phyloP scores from a whole-genome alignment of 2,113 vertebrate genomes.

The Marmota monax region DNA sequence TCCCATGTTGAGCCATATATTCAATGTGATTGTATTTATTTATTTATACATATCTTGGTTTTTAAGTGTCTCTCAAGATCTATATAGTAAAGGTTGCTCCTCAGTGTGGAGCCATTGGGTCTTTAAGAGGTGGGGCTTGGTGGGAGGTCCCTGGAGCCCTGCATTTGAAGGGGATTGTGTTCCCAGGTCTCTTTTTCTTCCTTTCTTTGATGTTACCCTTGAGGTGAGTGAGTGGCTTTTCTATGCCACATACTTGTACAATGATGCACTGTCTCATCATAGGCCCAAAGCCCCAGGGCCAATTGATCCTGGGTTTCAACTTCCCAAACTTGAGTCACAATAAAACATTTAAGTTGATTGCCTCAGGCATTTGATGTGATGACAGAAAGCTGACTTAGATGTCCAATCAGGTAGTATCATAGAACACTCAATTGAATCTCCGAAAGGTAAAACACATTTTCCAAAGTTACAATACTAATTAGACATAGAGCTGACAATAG shows the following conservation, averaged over 20 bases:
- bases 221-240: background rate
- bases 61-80: background rate
- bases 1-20: too few species aligned
- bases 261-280: background rate
- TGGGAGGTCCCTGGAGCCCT: background rate
- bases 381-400: background rate
- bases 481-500: background rate
- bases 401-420: background rate
- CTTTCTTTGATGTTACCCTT: background rate
- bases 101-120: too few species aligned
- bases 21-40: too few species aligned
- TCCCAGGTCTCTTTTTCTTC: too few species aligned
- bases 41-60: too few species aligned
- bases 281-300: too few species aligned
- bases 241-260: background rate
- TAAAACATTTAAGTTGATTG: background rate
- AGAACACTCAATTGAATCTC: background rate
- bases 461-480: background rate
- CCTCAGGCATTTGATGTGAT: background rate
- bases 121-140: background rate
- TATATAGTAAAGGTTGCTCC: background rate
- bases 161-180: too few species aligned
- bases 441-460: constrained; percentile 39
- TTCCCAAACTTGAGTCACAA: background rate
- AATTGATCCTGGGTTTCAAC: background rate